Conservation (phyloP, 2,113 vertebrate genomes). For the Megaptera novaeangliae region DNA sequence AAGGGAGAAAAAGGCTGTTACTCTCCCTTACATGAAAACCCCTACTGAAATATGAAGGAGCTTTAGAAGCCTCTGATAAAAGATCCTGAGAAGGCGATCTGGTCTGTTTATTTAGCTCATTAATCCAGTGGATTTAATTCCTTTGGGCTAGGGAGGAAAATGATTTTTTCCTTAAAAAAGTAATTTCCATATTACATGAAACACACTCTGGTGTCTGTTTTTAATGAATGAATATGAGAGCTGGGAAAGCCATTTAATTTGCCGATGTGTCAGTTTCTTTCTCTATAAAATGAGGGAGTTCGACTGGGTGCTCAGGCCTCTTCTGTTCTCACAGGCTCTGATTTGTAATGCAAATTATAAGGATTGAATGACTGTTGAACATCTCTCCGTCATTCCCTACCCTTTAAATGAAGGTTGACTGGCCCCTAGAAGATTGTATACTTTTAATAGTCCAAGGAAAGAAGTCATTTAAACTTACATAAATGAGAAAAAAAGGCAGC, state of each 20-base stretch:
- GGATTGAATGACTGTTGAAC: not conserved
- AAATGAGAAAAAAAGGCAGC: not conserved
- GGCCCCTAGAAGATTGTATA: not conserved
- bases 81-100: not conserved
- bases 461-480: not conserved
- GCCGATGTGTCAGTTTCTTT: not conserved
- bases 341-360: not conserved
- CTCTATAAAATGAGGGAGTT: not conserved
- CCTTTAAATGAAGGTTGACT: not conserved
- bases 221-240: not conserved
- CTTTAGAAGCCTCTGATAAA: not conserved
- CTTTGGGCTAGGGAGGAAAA: not conserved
- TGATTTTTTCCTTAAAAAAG: not conserved
- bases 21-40: not conserved
- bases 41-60: not conserved
- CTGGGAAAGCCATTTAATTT: slow-evolving; percentile 3
- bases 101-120: not conserved
- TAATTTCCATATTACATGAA: slow-evolving; percentile 21
- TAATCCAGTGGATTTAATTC: not conserved
- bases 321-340: not conserved
- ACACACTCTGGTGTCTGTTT: slow-evolving; percentile 22
- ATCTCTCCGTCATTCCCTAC: not conserved
- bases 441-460: not conserved
- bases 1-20: not conserved
- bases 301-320: not conserved